These are phyloP conservation scores for Pachypanchax playfairii DNA, from an alignment of 2,113 vertebrate genomes.

Conservation along the genomic window DNA sequence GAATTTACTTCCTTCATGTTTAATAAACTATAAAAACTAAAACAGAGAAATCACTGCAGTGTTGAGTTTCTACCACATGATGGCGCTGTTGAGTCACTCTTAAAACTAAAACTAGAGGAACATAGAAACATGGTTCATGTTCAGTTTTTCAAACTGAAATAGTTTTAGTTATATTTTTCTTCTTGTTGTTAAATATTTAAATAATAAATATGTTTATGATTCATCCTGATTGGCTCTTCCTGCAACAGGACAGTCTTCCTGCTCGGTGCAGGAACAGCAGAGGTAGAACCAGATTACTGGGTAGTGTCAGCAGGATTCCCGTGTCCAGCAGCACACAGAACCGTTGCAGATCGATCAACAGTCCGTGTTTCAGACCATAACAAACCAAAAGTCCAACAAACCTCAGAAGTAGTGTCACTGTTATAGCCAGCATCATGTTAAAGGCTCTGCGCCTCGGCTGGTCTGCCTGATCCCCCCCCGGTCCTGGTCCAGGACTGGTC, in stretches of 20 bases:
- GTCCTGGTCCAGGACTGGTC: not conserved
- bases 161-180: too few species aligned
- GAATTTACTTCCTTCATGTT: too few species aligned
- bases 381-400: not conserved
- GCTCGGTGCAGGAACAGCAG: slow-evolving; percentile 38
- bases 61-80: not conserved
- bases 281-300: slow-evolving; percentile 42
- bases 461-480: not conserved
- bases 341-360: not conserved
- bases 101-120: too few species aligned
- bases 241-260: not conserved
- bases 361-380: rapidly evolving
- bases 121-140: too few species aligned
- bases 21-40: too few species aligned
- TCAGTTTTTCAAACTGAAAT: too few species aligned
- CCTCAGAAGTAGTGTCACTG: slow-evolving; percentile 7
- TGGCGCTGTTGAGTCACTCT: not conserved
- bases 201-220: not conserved
- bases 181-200: too few species aligned
- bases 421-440: slow-evolving; percentile 6
- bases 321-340: rapidly evolving
- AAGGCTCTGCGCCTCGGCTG: slow-evolving; percentile 16
- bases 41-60: too few species aligned
- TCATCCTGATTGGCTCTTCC: not conserved
- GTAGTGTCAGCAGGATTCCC: not conserved